phyloP scores from a whole-genome alignment of 2,797 vertebrate genomes.

The Halcyon chelicuti region DNA sequence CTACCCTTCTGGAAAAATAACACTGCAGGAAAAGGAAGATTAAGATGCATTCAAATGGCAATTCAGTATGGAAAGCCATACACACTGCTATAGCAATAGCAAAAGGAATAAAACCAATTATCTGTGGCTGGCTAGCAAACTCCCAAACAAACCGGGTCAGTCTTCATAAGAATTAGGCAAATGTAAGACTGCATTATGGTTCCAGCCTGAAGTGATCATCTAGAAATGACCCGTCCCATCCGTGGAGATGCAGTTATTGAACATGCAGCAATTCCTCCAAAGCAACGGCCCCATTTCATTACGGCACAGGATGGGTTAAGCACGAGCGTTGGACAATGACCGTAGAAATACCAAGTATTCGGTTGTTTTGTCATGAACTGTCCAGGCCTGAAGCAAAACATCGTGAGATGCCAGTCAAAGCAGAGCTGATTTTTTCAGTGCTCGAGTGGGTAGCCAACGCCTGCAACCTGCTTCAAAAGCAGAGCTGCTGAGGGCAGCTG shows the following conservation, averaged over 20 bases:
- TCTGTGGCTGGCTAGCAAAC: background rate
- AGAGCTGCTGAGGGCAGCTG: constrained; percentile 50
- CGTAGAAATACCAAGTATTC: fast-evolving
- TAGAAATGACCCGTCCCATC: background rate
- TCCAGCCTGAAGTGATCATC: background rate
- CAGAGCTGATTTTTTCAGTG: background rate
- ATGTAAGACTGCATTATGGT: background rate
- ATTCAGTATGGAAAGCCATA: background rate
- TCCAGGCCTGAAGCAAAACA: background rate
- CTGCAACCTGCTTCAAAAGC: constrained; percentile 40
- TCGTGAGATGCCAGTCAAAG: background rate
- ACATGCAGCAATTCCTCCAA: background rate
- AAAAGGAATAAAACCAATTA: background rate
- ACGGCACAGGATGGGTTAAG: background rate
- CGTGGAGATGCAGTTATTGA: background rate
- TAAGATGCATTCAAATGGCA: background rate
- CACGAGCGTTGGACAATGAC: fast-evolving
- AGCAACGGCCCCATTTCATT: fast-evolving
- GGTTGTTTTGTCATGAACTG: background rate
- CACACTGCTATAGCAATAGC: background rate
- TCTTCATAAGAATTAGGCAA: background rate
- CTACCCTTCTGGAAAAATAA: background rate
- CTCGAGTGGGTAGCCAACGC: background rate
- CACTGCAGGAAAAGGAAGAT: background rate
- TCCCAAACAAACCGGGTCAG: background rate